Conservation (phyloP, 2,113 vertebrate genomes). For the Pavo muticus region DNA sequence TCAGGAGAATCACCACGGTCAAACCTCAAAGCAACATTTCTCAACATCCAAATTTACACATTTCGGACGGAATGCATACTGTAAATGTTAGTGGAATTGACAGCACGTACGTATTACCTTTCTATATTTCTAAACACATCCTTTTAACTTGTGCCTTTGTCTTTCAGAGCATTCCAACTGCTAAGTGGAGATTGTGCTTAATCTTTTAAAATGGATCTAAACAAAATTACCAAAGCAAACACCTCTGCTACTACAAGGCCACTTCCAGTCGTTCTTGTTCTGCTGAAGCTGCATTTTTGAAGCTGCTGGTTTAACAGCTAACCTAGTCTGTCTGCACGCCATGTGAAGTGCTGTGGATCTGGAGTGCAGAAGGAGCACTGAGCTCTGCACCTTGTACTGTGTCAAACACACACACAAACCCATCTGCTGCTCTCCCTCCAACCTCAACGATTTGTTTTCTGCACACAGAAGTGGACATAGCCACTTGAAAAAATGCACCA, state of each 20-base stretch:
- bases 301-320: not conserved
- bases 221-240: not conserved
- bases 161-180: not conserved
- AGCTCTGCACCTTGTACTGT: not conserved
- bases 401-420: not conserved
- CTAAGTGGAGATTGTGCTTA: not conserved
- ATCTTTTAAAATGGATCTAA: not conserved
- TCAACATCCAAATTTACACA: not conserved
- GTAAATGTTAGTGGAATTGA: not conserved
- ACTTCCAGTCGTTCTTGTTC: not conserved
- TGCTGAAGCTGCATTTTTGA: too few relatives aligned
- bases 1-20: not conserved
- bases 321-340: not conserved
- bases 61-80: not conserved
- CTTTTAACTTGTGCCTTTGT: not conserved
- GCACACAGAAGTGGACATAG: not conserved
- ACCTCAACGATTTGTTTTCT: not conserved
- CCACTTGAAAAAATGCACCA: rapidly evolving
- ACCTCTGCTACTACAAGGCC: not conserved
- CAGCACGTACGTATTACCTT: not conserved
- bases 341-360: rapidly evolving
- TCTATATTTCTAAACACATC: not conserved
- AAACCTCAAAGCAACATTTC: not conserved
- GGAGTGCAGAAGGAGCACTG: not conserved
- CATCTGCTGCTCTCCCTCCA: not conserved